Base-by-base conservation (phyloP, 2,113 vertebrate genomes). In the Pterophyllum scalare region DNA sequence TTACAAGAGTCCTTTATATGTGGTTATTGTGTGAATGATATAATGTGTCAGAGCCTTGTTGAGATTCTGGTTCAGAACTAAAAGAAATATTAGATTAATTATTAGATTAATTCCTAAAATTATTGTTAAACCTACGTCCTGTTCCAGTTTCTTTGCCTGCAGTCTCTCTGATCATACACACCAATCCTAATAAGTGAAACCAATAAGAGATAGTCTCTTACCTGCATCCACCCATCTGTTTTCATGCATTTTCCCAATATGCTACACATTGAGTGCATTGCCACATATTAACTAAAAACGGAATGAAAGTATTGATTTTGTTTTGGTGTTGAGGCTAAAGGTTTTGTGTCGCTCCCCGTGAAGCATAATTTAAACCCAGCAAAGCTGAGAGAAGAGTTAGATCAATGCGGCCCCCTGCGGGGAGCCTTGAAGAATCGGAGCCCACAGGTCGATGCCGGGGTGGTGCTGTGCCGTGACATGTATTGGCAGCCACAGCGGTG, bases 391-490 rank as follows among this genome's bases (percentile, higher is more conserved):
- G 64, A 79, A 26, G 79, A 72, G 61, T 11, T 59, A 82, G 87
- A 90, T 89, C 88, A 85, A 89, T 91, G 85, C 46, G 3, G 33
- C 64, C 22, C 61, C 82, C 90, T 13, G 77, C 31, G 19, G 77
- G 15, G 75, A 86, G 31, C 67, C 57, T 19, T 79, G 75, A 79
- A 85, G 83, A 77, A 59, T 40, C 14, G 15, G 75, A 88, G 82
- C 72, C 87, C 78, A 35, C 86, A 61, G 87, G 90, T 91, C 74
- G 84, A 87, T 89, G 82, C 1, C 2, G 8, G 54, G 61, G 57
- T 38, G 83, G 26, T 61, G 85, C 7, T 26, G 60, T 65, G 67
- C 70, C 4, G 2, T 64, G 83, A 89, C 61, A 72, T 79, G 65
- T 59, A 57, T 35, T 33, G 57, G 72, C 85, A 77, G n/a, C 40